phyloP scores from a whole-genome alignment of 2,797 vertebrate genomes.

The Phylloscopus collybita region DNA sequence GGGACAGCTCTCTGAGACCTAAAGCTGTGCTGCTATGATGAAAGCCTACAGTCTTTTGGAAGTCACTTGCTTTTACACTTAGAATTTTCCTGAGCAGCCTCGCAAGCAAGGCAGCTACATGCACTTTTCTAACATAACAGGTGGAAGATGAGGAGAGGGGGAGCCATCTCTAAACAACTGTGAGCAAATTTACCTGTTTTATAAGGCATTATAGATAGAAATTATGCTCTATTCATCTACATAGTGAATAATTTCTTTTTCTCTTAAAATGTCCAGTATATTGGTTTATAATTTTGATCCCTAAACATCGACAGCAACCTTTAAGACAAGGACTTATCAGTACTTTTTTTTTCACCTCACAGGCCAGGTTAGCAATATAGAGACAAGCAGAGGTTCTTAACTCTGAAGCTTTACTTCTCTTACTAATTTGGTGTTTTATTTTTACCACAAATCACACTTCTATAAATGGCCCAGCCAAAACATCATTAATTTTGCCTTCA shows the following conservation, averaged over 20 bases:
- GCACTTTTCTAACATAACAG: neutral
- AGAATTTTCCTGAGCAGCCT: neutral
- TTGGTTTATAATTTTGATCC: neutral
- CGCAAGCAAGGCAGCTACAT: rapidly evolving
- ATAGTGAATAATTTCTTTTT: neutral
- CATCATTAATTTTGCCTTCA: neutral
- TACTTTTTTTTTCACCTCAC: neutral
- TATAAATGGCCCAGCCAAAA: neutral
- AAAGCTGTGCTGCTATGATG: neutral
- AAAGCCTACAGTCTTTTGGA: neutral
- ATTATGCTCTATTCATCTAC: neutral
- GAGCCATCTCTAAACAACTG: neutral
- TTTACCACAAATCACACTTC: neutral
- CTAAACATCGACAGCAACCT: neutral
- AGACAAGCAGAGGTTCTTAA: neutral
- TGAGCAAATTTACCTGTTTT: neutral
- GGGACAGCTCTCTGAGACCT: neutral
- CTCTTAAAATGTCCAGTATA: neutral
- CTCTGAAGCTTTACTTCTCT: neutral
- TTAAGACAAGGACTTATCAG: neutral
- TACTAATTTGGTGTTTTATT: neutral
- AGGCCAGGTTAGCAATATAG: neutral
- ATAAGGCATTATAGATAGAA: neutral
- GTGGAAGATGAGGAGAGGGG: neutral
- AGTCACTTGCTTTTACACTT: neutral